A percentile compares a stretch with the other conserved stretches of the same genome.
Evolutionary conservation across 2,888 invertebrate species (phyloP).

Genomic region (Palloptera scutellata): DNA sequence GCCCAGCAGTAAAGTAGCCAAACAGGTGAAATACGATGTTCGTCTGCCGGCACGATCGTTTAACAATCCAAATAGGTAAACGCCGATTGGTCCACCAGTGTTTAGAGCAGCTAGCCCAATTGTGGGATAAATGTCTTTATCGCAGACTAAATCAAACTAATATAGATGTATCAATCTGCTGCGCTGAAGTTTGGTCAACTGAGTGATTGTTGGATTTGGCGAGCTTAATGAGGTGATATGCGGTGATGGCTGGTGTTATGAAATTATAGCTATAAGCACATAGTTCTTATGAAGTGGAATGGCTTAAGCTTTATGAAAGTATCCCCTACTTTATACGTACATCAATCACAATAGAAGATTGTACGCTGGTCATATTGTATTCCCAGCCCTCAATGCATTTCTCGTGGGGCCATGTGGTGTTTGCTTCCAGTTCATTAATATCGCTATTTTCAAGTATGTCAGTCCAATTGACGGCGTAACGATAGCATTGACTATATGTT

Average conservation of each 20-base stretch:
- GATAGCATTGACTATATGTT: constrained; percentile 74
- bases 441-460: constrained; percentile 62
- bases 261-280: too few species aligned
- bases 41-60: constrained; percentile 89
- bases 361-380: constrained; percentile 74
- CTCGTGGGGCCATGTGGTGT: constrained; percentile 72
- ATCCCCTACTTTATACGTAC: constrained; percentile 65
- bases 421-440: constrained; percentile 62
- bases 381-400: constrained; percentile 82
- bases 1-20: constrained; percentile 81
- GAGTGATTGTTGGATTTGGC: too few species aligned
- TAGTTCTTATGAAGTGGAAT: too few species aligned
- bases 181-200: too few species aligned
- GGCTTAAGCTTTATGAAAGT: too few species aligned
- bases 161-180: neutral
- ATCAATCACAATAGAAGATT: constrained; percentile 85
- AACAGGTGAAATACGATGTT: constrained; percentile 84
- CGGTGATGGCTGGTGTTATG: too few species aligned
- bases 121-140: constrained; percentile 85
- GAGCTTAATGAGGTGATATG: too few species aligned
- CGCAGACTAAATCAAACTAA: constrained; percentile 90
- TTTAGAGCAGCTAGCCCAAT: constrained; percentile 86
- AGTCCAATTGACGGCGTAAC: constrained; percentile 79
- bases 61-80: constrained; percentile 84
- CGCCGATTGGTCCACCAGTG: constrained; percentile 88